phyloP scores from a whole-genome alignment of 2,113 vertebrate species.

The Bolborhynchus lineola region DNA sequence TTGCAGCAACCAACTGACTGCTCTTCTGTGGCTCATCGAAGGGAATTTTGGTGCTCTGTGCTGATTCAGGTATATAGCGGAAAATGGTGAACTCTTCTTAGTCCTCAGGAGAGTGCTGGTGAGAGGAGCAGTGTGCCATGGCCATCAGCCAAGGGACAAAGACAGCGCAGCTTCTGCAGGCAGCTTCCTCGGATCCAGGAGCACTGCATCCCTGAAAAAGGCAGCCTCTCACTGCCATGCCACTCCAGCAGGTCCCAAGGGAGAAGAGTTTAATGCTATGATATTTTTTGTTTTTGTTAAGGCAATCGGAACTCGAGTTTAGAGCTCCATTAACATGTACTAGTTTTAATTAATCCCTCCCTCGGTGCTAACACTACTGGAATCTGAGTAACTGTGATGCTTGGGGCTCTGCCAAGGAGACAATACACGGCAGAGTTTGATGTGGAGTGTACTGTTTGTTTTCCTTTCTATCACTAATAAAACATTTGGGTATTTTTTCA shows the following conservation, averaged over 20 bases:
- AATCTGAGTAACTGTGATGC: neutral
- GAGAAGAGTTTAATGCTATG: neutral
- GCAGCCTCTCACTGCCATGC: neutral
- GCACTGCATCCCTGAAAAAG: neutral
- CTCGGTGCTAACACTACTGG: neutral
- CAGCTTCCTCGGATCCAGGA: neutral
- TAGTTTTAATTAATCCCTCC: neutral
- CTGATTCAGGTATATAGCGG: rapidly evolving
- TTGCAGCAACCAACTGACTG: neutral
- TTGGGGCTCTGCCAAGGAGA: neutral
- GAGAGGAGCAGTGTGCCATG: neutral
- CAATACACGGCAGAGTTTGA: neutral
- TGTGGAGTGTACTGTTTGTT: neutral
- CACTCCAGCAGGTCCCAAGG: neutral
- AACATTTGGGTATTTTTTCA: neutral
- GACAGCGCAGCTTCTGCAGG: neutral
- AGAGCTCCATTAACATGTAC: neutral
- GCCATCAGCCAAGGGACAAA: rapidly evolving
- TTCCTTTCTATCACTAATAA: neutral
- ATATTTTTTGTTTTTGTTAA: neutral
- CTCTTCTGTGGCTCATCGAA: neutral
- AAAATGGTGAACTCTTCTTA: rapidly evolving
- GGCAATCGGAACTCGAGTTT: neutral
- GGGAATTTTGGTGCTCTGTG: neutral
- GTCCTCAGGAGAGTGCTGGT: neutral